phyloP scores from a whole-genome alignment of 2,888 invertebrate species.

The Trimorus sp. region DNA sequence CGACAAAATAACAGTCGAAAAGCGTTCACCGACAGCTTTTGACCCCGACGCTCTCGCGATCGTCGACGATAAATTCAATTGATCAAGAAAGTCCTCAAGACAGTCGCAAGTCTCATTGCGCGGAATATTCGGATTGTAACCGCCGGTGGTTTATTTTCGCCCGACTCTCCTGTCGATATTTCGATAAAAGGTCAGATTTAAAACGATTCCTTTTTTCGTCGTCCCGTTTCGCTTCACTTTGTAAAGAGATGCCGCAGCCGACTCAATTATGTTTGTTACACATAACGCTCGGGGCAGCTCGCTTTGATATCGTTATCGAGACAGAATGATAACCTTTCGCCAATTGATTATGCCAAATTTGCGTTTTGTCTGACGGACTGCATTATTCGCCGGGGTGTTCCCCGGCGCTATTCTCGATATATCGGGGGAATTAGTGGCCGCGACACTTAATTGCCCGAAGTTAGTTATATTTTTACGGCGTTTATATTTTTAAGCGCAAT shows the following conservation, averaged over 20 bases:
- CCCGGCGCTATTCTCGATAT: not conserved
- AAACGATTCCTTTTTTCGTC: conserved; percentile 42
- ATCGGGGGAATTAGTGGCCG: conserved; percentile 17
- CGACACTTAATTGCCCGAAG: conserved; percentile 4
- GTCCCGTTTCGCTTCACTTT: conserved; percentile 31
- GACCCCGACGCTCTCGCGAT: too few relatives aligned
- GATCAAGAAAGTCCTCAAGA: too few relatives aligned
- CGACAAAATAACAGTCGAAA: too few relatives aligned
- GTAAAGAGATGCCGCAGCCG: conserved; percentile 18
- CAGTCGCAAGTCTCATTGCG: not conserved
- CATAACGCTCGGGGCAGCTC: conserved; percentile 7
- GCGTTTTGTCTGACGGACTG: not conserved
- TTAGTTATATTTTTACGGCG: conserved; percentile 27
- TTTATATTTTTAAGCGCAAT: conserved; percentile 30
- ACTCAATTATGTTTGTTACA: conserved; percentile 44
- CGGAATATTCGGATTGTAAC: conserved; percentile 8
- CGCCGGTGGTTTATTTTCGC: conserved; percentile 16
- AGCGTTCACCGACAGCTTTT: too few relatives aligned
- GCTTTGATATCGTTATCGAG: conserved; percentile 32
- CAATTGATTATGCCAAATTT: conserved; percentile 24
- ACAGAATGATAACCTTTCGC: not conserved
- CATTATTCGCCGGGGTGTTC: too few relatives aligned
- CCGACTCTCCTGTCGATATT: conserved; percentile 23
- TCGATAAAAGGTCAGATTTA: conserved; percentile 45
- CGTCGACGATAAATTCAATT: not conserved